phyloP scores from a whole-genome alignment of 1,140 invertebrate genomes.

The Drosophila sp. region DNA sequence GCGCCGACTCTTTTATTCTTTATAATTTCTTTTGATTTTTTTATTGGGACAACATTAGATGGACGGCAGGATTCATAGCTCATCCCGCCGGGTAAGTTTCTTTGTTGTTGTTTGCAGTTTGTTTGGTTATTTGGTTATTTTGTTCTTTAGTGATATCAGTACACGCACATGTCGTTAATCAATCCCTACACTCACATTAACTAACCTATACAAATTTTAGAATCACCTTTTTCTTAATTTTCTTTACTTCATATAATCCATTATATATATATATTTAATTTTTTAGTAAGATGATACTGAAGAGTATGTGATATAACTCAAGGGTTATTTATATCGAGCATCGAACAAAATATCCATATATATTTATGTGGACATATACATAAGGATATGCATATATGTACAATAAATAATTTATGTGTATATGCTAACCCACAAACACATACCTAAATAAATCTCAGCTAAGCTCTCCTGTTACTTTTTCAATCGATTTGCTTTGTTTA shows the following conservation, averaged over 20 bases:
- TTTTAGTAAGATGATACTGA: neutral
- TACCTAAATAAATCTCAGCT: constrained; percentile 32
- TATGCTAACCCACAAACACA: constrained; percentile 33
- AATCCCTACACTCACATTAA: constrained; percentile 11
- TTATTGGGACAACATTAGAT: constrained; percentile 83
- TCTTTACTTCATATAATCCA: neutral
- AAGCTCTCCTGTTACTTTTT: constrained; percentile 15
- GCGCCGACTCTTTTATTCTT: constrained; percentile 66
- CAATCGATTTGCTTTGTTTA: neutral
- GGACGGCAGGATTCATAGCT: constrained; percentile 83
- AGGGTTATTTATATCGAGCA: neutral
- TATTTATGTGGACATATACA: neutral
- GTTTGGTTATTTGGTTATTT: constrained; percentile 31
- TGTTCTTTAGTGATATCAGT: constrained; percentile 4
- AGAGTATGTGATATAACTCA: neutral
- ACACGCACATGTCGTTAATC: neutral
- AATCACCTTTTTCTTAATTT: neutral
- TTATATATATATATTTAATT: neutral
- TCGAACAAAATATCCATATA: neutral
- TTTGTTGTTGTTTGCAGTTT: constrained; percentile 67
- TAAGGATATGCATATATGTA: constrained; percentile 32
- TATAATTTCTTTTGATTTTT: constrained; percentile 83
- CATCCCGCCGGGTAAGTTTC: constrained; percentile 83
- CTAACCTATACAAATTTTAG: neutral
- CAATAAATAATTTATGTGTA: constrained; percentile 26